Percentiles rank a stretch among this genome's conserved stretches.
Evolutionary conservation across 1,140 invertebrate genomes (phyloP).

Genomic region (Neodiprion pinetum): DNA sequence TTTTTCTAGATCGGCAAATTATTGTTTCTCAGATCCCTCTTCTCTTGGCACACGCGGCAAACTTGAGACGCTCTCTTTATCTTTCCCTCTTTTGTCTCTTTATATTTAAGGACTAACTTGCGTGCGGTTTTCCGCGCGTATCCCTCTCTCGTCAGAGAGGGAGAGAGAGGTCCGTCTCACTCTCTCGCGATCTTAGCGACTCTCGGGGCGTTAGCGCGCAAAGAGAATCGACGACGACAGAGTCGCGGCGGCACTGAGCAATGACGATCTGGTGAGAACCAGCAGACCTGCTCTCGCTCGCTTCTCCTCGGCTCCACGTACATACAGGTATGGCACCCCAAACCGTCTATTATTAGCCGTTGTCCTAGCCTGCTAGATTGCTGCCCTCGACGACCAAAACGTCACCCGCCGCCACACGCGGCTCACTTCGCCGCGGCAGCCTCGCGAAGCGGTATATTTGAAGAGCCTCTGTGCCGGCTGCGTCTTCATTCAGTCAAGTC

Average conservation of each 20-base stretch:
- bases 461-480: background rate
- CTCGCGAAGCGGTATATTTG: constrained; percentile 24
- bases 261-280: too few species aligned
- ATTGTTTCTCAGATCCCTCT: too few species aligned
- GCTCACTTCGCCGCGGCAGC: constrained; percentile 34
- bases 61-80: too few species aligned
- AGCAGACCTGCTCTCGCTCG: background rate
- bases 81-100: too few species aligned
- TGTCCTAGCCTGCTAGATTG: constrained; percentile 61
- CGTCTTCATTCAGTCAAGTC: background rate
- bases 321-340: constrained; percentile 60
- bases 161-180: constrained; percentile 18
- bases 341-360: constrained; percentile 61
- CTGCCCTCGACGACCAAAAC: constrained; percentile 46
- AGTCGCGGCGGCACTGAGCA: constrained; percentile 38
- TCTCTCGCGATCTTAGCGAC: background rate
- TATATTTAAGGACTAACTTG: too few species aligned
- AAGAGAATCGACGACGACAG: constrained; percentile 41
- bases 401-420: constrained; percentile 3
- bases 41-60: too few species aligned
- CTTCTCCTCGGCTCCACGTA: background rate
- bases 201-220: background rate
- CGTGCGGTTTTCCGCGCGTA: too few species aligned
- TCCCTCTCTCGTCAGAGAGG: constrained; percentile 4
- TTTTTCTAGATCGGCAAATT: too few species aligned